Conservation (phyloP, 2,888 invertebrate species). For the Trimorus sp. region DNA sequence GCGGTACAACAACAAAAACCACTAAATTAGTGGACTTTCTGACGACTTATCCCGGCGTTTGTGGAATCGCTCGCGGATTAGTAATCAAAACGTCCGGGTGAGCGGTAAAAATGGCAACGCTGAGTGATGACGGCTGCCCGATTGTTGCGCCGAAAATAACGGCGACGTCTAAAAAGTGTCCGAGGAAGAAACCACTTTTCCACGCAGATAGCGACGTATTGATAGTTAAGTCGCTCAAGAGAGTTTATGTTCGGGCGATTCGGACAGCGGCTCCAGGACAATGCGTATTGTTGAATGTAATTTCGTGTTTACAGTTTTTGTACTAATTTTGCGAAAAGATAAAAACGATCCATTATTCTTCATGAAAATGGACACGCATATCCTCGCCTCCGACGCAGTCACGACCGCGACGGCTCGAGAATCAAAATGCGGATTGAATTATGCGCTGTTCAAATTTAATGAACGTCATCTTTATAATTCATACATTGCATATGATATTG, state of each 20-base stretch:
- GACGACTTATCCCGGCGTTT: too few species aligned
- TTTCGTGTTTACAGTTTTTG: slow-evolving; percentile 17
- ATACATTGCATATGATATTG: not conserved
- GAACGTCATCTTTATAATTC: not conserved
- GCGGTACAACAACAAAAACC: too few species aligned
- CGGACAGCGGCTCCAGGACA: slow-evolving; percentile 12
- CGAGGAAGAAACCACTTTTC: slow-evolving; percentile 22
- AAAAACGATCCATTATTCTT: slow-evolving; percentile 31
- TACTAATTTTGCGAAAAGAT: slow-evolving; percentile 20
- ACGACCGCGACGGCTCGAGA: not conserved
- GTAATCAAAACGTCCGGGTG: too few species aligned
- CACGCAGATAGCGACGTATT: slow-evolving; percentile 13
- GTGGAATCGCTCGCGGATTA: too few species aligned
- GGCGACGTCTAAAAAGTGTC: slow-evolving; percentile 8
- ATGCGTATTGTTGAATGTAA: slow-evolving; percentile 14
- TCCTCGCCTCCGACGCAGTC: not conserved
- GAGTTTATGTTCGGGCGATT: slow-evolving; percentile 31
- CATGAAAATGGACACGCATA: not conserved
- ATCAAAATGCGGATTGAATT: slow-evolving; percentile 2
- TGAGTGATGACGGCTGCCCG: not conserved
- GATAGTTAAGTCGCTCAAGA: slow-evolving; percentile 20
- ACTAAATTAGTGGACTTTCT: too few species aligned
- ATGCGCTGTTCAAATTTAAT: not conserved
- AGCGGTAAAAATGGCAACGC: too few species aligned
- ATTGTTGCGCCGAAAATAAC: not conserved